Base-by-base conservation (phyloP, 2,797 vertebrate species). In the Dryobates pubescens region DNA sequence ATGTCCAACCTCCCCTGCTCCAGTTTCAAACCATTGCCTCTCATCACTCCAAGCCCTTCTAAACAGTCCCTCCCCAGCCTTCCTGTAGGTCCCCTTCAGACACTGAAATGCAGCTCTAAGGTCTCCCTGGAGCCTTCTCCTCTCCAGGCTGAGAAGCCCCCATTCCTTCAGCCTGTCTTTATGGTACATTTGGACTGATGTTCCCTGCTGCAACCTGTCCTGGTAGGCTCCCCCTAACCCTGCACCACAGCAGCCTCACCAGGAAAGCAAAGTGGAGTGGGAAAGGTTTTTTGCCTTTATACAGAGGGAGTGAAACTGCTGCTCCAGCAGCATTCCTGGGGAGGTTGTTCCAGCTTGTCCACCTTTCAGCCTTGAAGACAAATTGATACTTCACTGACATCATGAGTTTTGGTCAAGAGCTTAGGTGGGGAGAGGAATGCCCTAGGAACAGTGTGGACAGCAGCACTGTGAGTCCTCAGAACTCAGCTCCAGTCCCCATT, bases 181-280 rank as follows among this genome's bases (percentile, higher is more conserved):
- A 1, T 4, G 6, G 29, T 3, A 2, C 4, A 12, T 8, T 59
- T n/a, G 75, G 62, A 57, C n/a, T 17, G 6, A 9, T 3, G 3
- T 13, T 77, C 59, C 53, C 70, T 14, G 22, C 74, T 61, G 51
- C 53, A 56, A 2, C 0, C 19, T 5, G 6, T 5, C 13, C 12
- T 2, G 49, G 29, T 12, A 9, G 41, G 7, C 27, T 38, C n/a
- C 8, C 16, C 82, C 26, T 10, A 6, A 2, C 38, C 6, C 0
- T 0, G 5, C 12, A 2, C 58, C 10, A 0, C 3, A 27, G 49
- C 1, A 49, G 10, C 43, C 64, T 45, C 5, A 0, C n/a, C 22
- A 9, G 27, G 20, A 30, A 10, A 54, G 32, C 7, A 20, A 59
- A 62, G 73, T 34, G 27, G 43, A 58, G 30, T 9, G 15, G 41